A percentile compares a stretch with the other conserved stretches of the same genome.
Conservation (phyloP, 2,113 vertebrate genomes). For the Dasyurus viverrinus region DNA sequence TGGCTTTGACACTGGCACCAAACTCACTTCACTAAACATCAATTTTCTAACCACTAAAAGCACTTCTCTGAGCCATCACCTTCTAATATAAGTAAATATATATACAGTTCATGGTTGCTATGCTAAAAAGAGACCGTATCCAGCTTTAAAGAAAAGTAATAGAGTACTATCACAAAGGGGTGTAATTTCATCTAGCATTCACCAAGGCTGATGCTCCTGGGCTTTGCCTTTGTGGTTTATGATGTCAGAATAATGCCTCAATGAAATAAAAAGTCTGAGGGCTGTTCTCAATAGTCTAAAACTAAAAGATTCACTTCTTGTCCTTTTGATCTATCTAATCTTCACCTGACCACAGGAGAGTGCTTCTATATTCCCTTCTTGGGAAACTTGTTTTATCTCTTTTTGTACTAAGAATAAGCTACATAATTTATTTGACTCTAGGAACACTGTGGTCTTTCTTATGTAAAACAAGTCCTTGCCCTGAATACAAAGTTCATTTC, state of each 20-base stretch:
- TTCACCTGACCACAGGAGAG: background rate
- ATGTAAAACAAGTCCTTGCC: background rate
- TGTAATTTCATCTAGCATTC: slow-evolving; percentile 35
- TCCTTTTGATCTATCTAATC: background rate
- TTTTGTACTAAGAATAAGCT: background rate
- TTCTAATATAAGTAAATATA: background rate
- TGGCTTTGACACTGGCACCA: background rate
- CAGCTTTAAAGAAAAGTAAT: background rate
- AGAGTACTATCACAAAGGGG: slow-evolving; percentile 8
- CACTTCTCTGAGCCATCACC: background rate
- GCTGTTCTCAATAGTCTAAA: background rate
- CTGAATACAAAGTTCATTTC: background rate
- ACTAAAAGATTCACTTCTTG: slow-evolving; percentile 41
- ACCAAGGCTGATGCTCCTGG: slow-evolving; percentile 37
- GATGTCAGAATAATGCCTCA: slow-evolving; percentile 39
- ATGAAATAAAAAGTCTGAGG: slow-evolving; percentile 5
- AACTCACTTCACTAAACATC: background rate
- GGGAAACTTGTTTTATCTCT: background rate
- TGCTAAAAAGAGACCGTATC: slow-evolving; percentile 13
- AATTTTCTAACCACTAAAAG: slow-evolving; percentile 17
- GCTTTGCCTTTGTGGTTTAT: slow-evolving; percentile 37
- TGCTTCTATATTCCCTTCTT: accelerated
- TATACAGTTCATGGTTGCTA: background rate
- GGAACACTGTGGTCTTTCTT: background rate
- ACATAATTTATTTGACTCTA: background rate